Conservation (phyloP, 1,140 invertebrate species). For the Lethocerus indicus region DNA sequence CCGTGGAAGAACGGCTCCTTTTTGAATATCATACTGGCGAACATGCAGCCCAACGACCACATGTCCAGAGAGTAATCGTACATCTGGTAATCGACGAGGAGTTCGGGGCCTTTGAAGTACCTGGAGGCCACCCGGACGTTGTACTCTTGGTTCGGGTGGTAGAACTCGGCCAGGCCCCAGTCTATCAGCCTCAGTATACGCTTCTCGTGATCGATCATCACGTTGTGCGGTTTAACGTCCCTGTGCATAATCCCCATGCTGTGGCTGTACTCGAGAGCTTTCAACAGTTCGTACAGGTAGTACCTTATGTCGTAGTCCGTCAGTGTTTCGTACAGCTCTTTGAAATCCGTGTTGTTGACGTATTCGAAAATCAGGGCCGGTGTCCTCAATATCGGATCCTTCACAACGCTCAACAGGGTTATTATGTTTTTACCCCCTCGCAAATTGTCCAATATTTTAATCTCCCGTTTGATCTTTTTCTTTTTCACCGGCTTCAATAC, state of each 20-base stretch:
- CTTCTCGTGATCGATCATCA: slow-evolving; percentile 99
- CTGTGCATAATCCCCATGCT: slow-evolving; percentile 99
- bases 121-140: slow-evolving; percentile 97
- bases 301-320: slow-evolving; percentile 99
- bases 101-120: slow-evolving; percentile 96
- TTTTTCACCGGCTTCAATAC: slow-evolving; percentile 99
- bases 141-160: slow-evolving; percentile 98
- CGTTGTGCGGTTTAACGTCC: slow-evolving; percentile 98
- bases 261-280: slow-evolving; percentile 98
- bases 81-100: slow-evolving; percentile 96
- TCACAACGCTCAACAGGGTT: slow-evolving; percentile 93
- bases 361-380: slow-evolving; percentile 99
- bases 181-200: slow-evolving; percentile 95
- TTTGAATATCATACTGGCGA: slow-evolving; percentile 99
- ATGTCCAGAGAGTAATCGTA: slow-evolving; percentile 99
- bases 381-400: slow-evolving; percentile 97
- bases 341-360: slow-evolving; percentile 99
- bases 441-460: slow-evolving; percentile 99
- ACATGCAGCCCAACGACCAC: slow-evolving; percentile 99
- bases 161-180: slow-evolving; percentile 99
- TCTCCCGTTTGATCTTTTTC: slow-evolving; percentile 99
- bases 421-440: slow-evolving; percentile 99
- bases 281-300: slow-evolving; percentile 81
- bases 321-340: slow-evolving; percentile 97
- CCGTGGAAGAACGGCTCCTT: slow-evolving; percentile 99